Percentiles rank a stretch among this genome's conserved stretches.
Conservation (phyloP, 2,888 invertebrate genomes). For the Apamea sordens region DNA sequence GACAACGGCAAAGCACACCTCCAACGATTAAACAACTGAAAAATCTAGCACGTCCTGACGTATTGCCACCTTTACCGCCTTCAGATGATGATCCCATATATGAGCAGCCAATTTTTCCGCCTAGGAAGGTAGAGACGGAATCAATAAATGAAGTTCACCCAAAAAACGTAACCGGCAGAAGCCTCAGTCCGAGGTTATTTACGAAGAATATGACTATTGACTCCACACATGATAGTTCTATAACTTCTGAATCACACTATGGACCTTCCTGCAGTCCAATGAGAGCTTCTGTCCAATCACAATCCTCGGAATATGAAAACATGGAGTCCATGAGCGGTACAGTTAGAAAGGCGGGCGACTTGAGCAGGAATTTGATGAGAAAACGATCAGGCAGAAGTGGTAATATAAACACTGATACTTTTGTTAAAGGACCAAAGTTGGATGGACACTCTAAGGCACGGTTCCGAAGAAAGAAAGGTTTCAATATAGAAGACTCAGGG, state of each 20-base stretch:
- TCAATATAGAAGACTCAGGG: slow-evolving; percentile 93
- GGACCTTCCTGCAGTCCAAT: slow-evolving; percentile 82
- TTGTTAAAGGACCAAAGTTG: slow-evolving; percentile 79
- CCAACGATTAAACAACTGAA: slow-evolving; percentile 86
- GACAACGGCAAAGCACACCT: slow-evolving; percentile 92
- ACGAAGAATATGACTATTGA: slow-evolving; percentile 77
- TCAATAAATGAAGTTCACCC: slow-evolving; percentile 83
- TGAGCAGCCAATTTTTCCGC: slow-evolving; percentile 90
- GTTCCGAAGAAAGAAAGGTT: slow-evolving; percentile 82
- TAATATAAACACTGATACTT: slow-evolving; percentile 83
- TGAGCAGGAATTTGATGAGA: slow-evolving; percentile 75
- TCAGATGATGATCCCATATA: slow-evolving; percentile 89
- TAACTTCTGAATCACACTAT: slow-evolving; percentile 75
- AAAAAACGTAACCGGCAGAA: slow-evolving; percentile 93
- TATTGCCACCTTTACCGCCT: slow-evolving; percentile 92
- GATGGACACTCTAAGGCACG: slow-evolving; percentile 75
- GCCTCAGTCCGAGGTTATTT: slow-evolving; percentile 88
- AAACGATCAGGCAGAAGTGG: slow-evolving; percentile 71
- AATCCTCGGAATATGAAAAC: slow-evolving; percentile 89
- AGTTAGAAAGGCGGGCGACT: slow-evolving; percentile 68
- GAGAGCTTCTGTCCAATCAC: slow-evolving; percentile 89
- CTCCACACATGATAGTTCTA: slow-evolving; percentile 70
- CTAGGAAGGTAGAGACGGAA: slow-evolving; percentile 86
- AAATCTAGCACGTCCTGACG: slow-evolving; percentile 91
- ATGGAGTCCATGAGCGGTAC: slow-evolving; percentile 69